A percentile compares a stretch with the other conserved stretches of the same genome.
Conservation (phyloP, 2,113 vertebrate genomes). For the Gobiocypris rarus region DNA sequence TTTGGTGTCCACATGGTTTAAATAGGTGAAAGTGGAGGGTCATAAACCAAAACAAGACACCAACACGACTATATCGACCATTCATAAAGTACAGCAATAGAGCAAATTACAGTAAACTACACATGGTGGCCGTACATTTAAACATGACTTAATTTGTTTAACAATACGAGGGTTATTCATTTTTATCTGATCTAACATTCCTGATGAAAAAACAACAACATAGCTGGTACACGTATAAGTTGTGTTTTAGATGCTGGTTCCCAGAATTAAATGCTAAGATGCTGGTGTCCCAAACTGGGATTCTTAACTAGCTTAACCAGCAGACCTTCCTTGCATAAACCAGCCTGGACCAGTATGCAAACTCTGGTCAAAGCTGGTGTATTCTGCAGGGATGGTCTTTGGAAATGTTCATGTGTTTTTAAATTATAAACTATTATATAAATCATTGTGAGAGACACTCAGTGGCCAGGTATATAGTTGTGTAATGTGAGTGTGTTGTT, state of each 20-base stretch:
- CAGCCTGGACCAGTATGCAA: not conserved
- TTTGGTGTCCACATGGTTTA: not conserved
- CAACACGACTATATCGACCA: not conserved
- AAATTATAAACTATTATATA: not conserved
- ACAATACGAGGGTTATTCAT: not conserved
- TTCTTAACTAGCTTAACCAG: not conserved
- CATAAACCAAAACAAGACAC: not conserved
- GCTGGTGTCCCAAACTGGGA: not conserved
- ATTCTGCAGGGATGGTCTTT: not conserved
- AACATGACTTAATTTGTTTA: not conserved
- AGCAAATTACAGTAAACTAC: not conserved
- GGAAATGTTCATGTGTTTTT: not conserved
- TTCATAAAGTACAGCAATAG: not conserved
- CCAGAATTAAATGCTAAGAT: not conserved
- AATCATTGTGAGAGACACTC: not conserved
- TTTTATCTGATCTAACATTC: not conserved
- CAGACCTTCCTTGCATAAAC: conserved; percentile 7
- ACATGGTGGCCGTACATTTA: not conserved
- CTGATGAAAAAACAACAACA: not conserved
- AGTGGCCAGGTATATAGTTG: conserved; percentile 28
- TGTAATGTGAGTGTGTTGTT: conserved; percentile 41
- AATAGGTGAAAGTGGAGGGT: not conserved
- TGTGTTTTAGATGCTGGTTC: not conserved
- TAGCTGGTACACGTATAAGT: not conserved
- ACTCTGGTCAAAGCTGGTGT: not conserved